These are phyloP conservation scores for Thalpophila matura DNA, from an alignment of 2,888 invertebrate species.

Conservation along the genomic window DNA sequence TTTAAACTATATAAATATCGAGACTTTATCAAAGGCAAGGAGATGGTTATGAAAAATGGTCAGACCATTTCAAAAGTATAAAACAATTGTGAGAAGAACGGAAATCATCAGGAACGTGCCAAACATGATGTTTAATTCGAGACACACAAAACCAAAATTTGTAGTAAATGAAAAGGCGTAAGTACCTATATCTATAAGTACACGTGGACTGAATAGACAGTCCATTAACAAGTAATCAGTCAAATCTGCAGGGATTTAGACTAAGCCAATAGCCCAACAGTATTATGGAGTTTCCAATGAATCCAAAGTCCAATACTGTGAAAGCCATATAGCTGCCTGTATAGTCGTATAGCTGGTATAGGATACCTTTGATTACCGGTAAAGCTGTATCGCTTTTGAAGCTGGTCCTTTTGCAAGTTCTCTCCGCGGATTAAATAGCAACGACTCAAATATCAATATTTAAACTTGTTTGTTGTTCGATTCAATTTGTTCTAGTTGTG, in stretches of 20 bases:
- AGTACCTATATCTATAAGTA: background rate
- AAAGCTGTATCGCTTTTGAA: conserved; percentile 8
- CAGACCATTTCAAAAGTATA: background rate
- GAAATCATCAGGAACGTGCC: background rate
- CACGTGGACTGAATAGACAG: conserved; percentile 1
- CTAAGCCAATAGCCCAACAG: conserved; percentile 19
- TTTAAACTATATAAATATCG: no score
- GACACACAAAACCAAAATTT: background rate
- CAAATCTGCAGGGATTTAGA: conserved; percentile 23
- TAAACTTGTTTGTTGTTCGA: background rate
- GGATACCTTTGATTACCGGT: conserved; percentile 27
- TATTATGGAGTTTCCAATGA: conserved; percentile 23
- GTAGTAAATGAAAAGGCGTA: background rate
- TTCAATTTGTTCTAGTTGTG: background rate
- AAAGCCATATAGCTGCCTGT: conserved; percentile 13
- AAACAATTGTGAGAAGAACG: background rate
- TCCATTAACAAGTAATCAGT: conserved; percentile 30
- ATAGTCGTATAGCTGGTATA: background rate
- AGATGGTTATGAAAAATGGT: background rate
- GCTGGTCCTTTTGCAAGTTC: conserved; percentile 1
- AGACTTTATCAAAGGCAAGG: background rate
- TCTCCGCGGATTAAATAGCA: conserved; percentile 14
- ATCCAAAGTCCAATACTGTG: conserved; percentile 28
- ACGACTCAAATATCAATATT: background rate
- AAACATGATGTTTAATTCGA: background rate